Base-by-base conservation (phyloP, 2,888 invertebrate genomes). In the Leptogaster cylindrica region DNA sequence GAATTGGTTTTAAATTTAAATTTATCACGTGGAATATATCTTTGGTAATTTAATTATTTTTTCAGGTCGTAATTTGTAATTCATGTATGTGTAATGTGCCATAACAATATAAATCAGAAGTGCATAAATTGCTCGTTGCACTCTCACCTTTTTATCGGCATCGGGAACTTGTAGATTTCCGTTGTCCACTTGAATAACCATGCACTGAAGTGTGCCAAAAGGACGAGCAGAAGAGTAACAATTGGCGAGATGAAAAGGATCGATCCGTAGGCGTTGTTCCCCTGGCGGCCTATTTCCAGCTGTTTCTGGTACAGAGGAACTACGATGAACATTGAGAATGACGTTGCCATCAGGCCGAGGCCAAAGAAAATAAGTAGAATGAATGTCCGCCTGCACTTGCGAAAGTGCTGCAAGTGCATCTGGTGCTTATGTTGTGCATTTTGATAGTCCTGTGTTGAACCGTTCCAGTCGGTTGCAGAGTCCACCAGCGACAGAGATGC, bases 311-410 rank as follows among this genome's bases (percentile, higher is more conserved):
- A 86, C 41, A 84, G 76, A 12, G 86, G 86, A 70, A 84, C 77
- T 66, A 82, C 75, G 72, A 85, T 83, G 72, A 85, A 75, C 25
- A 85, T 75, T 28, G 79, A 76, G 63, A 84, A 81, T 20, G 85
- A 80, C 18, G 85, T 83, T 36, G 83, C 68, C 65, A 84, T 76
- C 66, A 80, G 67, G 55, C 84, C 82, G 12, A 82, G 79, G n/a
- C 77, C 76, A 33, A 84, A 71, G 72, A 84, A 83, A 72, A 81
- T 64, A 2, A 73, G 69, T 6, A 68, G 46, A 27, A 66, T 65
- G 52, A 73, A 72, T 23, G 70, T 66, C 12, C 65, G 58, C 31
- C 67, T 70, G 18, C 73, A 66, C 52, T 67, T 71, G 31, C 68
- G 71, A 20, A 71, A 52, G 52, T 71, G 72, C 28, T 72, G 70